Evolutionary conservation across 2,888 invertebrate species (phyloP).

Genomic region (Epirrita christyi): DNA sequence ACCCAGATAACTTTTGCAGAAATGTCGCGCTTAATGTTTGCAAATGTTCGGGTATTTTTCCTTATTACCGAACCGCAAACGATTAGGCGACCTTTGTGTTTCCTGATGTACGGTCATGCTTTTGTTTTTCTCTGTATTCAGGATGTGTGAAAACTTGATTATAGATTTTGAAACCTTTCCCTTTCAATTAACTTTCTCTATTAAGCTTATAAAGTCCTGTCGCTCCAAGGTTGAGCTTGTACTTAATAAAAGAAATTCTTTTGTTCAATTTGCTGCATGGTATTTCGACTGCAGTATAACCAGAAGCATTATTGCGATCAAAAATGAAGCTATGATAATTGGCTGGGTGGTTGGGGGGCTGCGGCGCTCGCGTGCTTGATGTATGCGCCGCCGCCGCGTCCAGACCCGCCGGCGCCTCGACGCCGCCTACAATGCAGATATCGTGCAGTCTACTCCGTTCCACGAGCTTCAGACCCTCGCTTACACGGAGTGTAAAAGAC

Average conservation of each 20-base stretch:
- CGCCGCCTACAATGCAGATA: constrained; percentile 80
- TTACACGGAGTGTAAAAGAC: constrained; percentile 22
- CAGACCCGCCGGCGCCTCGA: constrained; percentile 80
- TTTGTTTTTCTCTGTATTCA: constrained; percentile 27
- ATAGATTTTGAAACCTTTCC: constrained; percentile 2
- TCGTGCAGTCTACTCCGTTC: constrained; percentile 66
- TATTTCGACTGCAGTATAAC: constrained; percentile 45
- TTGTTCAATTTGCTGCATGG: constrained; percentile 19
- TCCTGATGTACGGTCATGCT: constrained; percentile 30
- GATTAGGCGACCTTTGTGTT: constrained; percentile 40
- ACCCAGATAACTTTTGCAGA: constrained; percentile 30
- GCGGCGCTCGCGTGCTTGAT: constrained; percentile 77
- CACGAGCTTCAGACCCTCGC: constrained; percentile 46
- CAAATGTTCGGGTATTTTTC: constrained; percentile 37
- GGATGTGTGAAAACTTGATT: constrained; percentile 18
- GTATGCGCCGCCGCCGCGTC: constrained; percentile 81
- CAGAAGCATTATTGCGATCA: constrained; percentile 57
- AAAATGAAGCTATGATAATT: constrained; percentile 74
- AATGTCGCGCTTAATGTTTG: constrained; percentile 34
- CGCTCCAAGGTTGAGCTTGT: neutral
- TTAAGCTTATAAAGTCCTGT: constrained; percentile 11
- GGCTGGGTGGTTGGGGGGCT: constrained; percentile 47
- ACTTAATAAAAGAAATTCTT: neutral
- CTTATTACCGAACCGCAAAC: constrained; percentile 39
- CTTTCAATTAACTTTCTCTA: neutral